phyloP scores from a whole-genome alignment of 2,888 invertebrate genomes.

The Lepidonotus clava region DNA sequence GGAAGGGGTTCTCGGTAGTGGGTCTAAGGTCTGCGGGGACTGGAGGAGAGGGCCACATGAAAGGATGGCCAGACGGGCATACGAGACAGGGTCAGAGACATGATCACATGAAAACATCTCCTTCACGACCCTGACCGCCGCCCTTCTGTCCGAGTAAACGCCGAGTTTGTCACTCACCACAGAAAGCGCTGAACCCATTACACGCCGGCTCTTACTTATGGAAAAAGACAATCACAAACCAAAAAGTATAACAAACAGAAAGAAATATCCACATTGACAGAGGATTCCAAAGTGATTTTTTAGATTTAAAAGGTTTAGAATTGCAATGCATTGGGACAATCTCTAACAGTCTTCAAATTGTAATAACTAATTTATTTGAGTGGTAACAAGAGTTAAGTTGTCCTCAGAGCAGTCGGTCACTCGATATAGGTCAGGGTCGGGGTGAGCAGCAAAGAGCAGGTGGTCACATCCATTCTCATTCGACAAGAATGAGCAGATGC shows the following conservation, averaged over 20 bases:
- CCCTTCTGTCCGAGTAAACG: background rate
- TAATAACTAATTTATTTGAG: no score
- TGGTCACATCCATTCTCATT: background rate
- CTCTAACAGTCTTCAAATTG: no score
- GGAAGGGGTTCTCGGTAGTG: no score
- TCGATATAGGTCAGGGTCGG: background rate
- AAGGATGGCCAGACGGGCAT: background rate
- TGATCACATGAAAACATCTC: background rate
- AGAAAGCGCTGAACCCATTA: no score
- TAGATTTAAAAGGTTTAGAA: no score
- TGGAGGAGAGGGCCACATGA: background rate
- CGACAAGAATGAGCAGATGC: background rate
- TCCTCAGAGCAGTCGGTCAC: background rate
- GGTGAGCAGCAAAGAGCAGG: background rate
- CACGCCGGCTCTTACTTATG: no score
- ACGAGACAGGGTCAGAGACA: background rate
- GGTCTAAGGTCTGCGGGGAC: no score
- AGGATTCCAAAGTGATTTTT: no score
- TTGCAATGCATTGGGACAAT: no score
- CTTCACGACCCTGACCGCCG: background rate
- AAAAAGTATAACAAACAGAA: no score
- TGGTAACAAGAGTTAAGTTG: background rate
- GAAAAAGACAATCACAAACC: no score
- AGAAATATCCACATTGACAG: no score
- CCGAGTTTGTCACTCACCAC: background rate